Evolutionary conservation across 2,888 invertebrate genomes (phyloP), one percentile per base, ranked within the genome.

Genomic region (Platycheirus albimanus): DNA sequence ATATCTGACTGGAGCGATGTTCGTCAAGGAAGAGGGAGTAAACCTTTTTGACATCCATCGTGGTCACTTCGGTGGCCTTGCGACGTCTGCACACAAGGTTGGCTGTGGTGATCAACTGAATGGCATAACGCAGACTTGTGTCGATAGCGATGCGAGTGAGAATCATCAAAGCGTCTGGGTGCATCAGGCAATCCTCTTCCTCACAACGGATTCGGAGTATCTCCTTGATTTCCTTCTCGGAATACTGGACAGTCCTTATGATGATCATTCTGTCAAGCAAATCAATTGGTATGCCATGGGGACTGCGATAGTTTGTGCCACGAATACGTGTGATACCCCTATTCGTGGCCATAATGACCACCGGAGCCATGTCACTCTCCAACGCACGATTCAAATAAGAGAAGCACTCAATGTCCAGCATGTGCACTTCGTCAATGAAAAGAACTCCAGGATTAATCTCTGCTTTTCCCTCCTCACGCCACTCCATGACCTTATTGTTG

Each of bases 381-480:
- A 99, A 91, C 0, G 99, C 99, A 4, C 99, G 94, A 92, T 99
- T 99, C 6, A 99, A 92, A 91, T 96, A 99, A 0, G 99, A 99
- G 92, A 99, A 99, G 89, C 99, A 99, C 90, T 99, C 99, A 47
- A 99, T 98, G 90, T 99, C 99, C 85, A 99, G 92, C 99, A 99
- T 99, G 89, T 99, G 99, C 0, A 97, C 96, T 93, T 99, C 99
- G 88, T 99, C 99, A 85, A 99, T 96, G 88, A 99, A 99, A 1
- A 99, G 92, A 1, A 99, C 99, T 0, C 99, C 99, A 0, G 99
- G 99, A 36, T 99, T 97, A 88, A 99, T 98, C 91, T 99, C 99
- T 0, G 99, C 99, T 90, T 99, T 99, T 0, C 99, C 99, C 90
- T 99, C 99, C 89, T 99, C 99, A 19, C 99, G 93, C 99, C 99